These are phyloP conservation scores for Scopus umbretta DNA, from an alignment of 2,113 vertebrate species.

Conservation along the genomic window DNA sequence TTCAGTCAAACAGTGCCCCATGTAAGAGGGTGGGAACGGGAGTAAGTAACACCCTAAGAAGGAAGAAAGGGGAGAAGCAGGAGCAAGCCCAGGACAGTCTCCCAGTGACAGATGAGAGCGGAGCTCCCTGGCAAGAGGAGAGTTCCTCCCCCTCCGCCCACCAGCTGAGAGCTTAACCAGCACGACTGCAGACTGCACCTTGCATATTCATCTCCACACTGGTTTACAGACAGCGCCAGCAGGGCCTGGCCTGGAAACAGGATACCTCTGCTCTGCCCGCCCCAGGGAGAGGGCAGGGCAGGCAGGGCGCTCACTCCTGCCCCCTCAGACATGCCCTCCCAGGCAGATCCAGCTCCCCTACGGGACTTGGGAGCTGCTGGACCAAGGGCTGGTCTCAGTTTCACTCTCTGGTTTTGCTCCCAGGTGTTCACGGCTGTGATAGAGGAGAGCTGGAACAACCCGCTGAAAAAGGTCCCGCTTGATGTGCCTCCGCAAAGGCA, in stretches of 20 bases:
- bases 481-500: accelerated
- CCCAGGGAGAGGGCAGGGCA: not conserved
- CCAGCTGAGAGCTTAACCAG: not conserved
- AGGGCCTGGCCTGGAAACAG: not conserved
- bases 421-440: not conserved
- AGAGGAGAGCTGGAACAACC: not conserved
- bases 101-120: not conserved
- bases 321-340: not conserved
- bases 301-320: not conserved
- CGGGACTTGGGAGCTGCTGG: not conserved
- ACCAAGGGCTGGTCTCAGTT: not conserved
- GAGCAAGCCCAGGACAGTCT: not conserved
- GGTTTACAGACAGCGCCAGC: slow-evolving; percentile 39
- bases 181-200: not conserved
- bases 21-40: not conserved
- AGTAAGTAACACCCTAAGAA: slow-evolving; percentile 18
- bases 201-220: not conserved
- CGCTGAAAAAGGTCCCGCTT: accelerated
- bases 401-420: not conserved
- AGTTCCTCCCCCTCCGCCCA: not conserved
- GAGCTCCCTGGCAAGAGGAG: not conserved
- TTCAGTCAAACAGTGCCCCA: not conserved
- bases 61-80: slow-evolving; percentile 17
- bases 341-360: not conserved
- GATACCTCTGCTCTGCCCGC: not conserved